Evolutionary conservation across 2,797 vertebrate genomes (phyloP), one percentile per base, ranked within the genome.

Genomic region (Fringilla coelebs): DNA sequence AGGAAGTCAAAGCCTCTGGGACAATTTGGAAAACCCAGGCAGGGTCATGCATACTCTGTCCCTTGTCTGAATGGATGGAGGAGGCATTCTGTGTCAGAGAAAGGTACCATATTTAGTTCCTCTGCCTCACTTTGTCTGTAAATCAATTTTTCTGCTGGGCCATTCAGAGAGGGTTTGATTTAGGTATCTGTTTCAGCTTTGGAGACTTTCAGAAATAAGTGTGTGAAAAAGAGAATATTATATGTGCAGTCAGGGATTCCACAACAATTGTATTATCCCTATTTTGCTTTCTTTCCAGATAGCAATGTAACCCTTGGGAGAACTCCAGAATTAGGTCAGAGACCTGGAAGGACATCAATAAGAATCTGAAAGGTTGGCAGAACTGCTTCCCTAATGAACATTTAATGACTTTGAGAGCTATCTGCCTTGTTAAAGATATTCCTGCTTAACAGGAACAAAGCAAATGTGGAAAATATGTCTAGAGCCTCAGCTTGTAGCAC

Each of bases 281-380:
- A n/a, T 87, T 96, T 75, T 71, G 78, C 62, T 96, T 96, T 93
- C 78, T 60, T 95, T 90, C 83, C 94, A 92, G 93, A 94, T 43
- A 97, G 85, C 92, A 94, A 84, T 76, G 74, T 75, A 94, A 83
- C 89, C 93, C 95, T 90, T 96, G 94, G 94, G 94, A 96, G 74
- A 92, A 77, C 75, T 96, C 94, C 95, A 97, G 89, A 97, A 96
- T 92, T 96, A 96, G 92, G 95, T 96, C 95, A 96, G 95, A 92
- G 82, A 86, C 94, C 91, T 97, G 94, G 96, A 97, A 97, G 93
- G 94, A 94, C 91, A 96, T 96, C 95, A 96, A 34, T 95, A 96
- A 92, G 93, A 91, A 94, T 94, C 79, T 96, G 94, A 95, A 95
- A 91, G 90, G 91, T 90, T 96, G 93, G 93, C 95, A 96, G 94